phyloP scores from a whole-genome alignment of 1,140 invertebrate species.

The Cataglyphis hispanica region DNA sequence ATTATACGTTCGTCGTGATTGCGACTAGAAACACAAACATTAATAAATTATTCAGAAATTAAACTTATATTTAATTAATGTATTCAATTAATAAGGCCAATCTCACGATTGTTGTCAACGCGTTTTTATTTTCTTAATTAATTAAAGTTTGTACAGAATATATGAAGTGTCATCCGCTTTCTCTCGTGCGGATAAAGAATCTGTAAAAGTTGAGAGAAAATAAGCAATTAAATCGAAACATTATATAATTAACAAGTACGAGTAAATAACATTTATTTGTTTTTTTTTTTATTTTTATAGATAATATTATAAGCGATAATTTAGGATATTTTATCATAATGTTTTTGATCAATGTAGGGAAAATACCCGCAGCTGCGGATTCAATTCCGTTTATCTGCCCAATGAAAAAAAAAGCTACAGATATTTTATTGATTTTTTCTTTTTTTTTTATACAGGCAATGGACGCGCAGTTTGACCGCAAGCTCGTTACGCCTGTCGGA shows the following conservation, averaged over 20 bases:
- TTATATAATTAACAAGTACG: background rate
- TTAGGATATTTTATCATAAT: too few relatives aligned
- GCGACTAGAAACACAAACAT: constrained; percentile 38
- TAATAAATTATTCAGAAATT: constrained; percentile 32
- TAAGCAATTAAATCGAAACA: background rate
- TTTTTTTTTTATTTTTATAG: background rate
- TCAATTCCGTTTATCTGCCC: constrained; percentile 25
- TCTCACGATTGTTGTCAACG: constrained; percentile 60
- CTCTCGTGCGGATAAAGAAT: constrained; percentile 15
- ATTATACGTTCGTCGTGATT: constrained; percentile 28
- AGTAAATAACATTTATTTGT: background rate
- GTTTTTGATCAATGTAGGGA: too few relatives aligned
- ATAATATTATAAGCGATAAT: background rate
- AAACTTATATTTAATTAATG: constrained; percentile 42
- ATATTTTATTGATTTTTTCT: constrained; percentile 52
- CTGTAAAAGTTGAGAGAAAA: constrained; percentile 17
- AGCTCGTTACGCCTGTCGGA: constrained; percentile 76
- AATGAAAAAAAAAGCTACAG: constrained; percentile 24
- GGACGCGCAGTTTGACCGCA: constrained; percentile 61
- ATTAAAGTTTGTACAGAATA: constrained; percentile 20
- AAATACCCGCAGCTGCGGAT: background rate
- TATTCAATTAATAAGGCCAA: constrained; percentile 49
- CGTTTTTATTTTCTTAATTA: constrained; percentile 43
- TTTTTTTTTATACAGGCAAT: constrained; percentile 33
- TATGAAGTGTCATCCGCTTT: constrained; percentile 37